These are phyloP conservation scores for Euura lappo DNA, from an alignment of 1,140 invertebrate species.

Conservation along the genomic window DNA sequence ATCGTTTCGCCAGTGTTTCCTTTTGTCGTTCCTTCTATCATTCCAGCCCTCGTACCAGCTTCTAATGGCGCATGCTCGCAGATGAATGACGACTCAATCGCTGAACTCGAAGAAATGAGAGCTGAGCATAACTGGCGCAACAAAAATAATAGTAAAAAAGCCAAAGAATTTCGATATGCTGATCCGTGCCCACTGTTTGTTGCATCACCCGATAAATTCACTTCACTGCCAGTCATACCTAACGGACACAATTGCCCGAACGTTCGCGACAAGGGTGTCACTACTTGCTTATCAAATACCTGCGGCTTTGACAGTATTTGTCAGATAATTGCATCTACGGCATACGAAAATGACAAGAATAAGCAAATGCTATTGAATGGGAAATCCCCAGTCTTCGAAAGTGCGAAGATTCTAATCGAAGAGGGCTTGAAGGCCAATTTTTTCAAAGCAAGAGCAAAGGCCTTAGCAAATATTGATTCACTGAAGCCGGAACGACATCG, in stretches of 20 bases:
- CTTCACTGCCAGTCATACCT: neutral
- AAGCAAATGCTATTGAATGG: neutral
- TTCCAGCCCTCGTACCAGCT: neutral
- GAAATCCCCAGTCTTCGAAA: neutral
- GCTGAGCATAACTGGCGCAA: neutral
- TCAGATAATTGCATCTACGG: neutral
- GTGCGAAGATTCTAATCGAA: neutral
- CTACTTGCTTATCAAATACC: neutral
- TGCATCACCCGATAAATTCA: neutral
- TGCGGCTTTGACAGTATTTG: neutral
- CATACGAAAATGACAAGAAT: neutral
- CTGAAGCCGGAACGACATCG: neutral
- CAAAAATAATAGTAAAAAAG: neutral
- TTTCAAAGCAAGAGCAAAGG: neutral
- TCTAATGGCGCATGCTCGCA: too few relatives aligned
- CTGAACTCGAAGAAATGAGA: neutral
- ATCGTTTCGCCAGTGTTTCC: too few relatives aligned
- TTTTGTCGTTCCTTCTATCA: neutral
- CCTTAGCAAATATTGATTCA: neutral
- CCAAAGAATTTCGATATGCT: neutral
- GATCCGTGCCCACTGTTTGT: neutral
- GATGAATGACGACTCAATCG: neutral
- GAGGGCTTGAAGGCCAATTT: neutral
- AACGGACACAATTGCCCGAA: neutral
- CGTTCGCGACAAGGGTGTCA: neutral